Percentiles rank a stretch among this genome's conserved stretches.
Conservation (phyloP, 2,888 invertebrate genomes). For the Drosophila buzzatii region DNA sequence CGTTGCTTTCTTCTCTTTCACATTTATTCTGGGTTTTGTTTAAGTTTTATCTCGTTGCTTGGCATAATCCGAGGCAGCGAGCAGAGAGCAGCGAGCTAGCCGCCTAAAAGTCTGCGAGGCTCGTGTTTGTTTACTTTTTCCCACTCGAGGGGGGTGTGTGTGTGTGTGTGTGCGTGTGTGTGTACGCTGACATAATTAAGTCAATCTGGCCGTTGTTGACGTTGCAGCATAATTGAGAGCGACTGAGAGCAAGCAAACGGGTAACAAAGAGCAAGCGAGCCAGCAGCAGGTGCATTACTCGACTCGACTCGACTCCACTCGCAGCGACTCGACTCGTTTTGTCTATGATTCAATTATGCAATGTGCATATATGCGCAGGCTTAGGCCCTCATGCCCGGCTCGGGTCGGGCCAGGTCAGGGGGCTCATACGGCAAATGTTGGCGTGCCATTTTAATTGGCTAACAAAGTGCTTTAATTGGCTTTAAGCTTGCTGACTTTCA, state of each 20-base stretch:
- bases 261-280: conserved; percentile 36
- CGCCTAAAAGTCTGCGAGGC: conserved; percentile 56
- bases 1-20: conserved; percentile 12
- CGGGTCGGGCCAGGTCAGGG: conserved; percentile 24
- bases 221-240: conserved; percentile 75
- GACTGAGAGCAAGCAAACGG: conserved; percentile 38
- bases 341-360: conserved; percentile 74
- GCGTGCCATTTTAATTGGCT: conserved; percentile 67
- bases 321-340: conserved; percentile 26
- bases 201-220: conserved; percentile 72
- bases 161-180: conserved; percentile 23
- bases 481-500: conserved; percentile 47
- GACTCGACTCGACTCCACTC: conserved; percentile 1
- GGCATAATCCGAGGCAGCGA: conserved; percentile 52
- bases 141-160: conserved; percentile 25
- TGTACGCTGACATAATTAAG: conserved; percentile 70
- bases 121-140: conserved; percentile 72
- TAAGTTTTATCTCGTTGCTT: conserved; percentile 29
- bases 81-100: not conserved
- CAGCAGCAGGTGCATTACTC: conserved; percentile 14
- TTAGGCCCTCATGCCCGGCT: conserved; percentile 8
- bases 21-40: conserved; percentile 17
- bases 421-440: conserved; percentile 32
- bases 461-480: conserved; percentile 75
- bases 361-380: conserved; percentile 47